These are phyloP conservation scores for Urocynchramus pylzowi DNA, from an alignment of 2,113 vertebrate genomes.

Conservation along the genomic window DNA sequence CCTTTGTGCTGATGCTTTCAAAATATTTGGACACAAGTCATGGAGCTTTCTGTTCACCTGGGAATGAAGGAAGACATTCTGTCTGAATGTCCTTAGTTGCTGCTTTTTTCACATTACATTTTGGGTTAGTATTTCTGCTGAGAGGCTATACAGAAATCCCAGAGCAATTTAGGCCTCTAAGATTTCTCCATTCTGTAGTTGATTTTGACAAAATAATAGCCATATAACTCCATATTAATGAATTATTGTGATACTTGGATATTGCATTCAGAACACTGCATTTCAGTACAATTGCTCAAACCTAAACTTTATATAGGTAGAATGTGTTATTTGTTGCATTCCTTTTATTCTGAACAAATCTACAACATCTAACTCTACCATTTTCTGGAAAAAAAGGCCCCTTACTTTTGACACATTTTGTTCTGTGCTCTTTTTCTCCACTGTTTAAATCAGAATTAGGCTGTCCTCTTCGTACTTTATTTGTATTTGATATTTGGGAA, in stretches of 20 bases:
- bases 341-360: background rate
- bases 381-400: background rate
- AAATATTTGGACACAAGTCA: constrained; percentile 27
- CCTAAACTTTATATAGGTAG: background rate
- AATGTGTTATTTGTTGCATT: background rate
- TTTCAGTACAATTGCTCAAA: background rate
- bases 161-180: background rate
- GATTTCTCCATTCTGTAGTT: background rate
- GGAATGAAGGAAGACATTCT: background rate
- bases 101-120: background rate
- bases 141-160: background rate
- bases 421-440: background rate
- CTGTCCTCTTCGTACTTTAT: background rate
- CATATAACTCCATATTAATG: background rate
- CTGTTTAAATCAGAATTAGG: background rate
- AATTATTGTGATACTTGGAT: background rate
- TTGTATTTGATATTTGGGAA: background rate
- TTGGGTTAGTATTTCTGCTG: background rate
- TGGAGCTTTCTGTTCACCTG: background rate
- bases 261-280: background rate
- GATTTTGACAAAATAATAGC: constrained; percentile 2
- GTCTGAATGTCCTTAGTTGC: background rate
- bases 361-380: background rate
- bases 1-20: background rate
- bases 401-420: background rate